A percentile compares a stretch with the other conserved stretches of the same genome.
Conservation (phyloP, 1,140 invertebrate genomes). For the Dolichoris vasculosae region DNA sequence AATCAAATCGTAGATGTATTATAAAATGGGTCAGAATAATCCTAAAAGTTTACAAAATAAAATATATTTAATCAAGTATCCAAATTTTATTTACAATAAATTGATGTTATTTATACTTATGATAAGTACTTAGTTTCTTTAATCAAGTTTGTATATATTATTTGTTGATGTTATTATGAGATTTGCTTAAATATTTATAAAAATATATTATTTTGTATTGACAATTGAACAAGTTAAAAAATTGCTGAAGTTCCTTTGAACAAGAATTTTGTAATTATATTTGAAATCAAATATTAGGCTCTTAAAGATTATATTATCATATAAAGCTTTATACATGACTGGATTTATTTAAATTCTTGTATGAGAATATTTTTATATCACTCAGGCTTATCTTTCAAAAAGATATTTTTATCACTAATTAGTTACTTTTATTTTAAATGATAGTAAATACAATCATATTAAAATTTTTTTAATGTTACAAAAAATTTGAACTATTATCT, state of each 20-base stretch:
- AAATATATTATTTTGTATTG: too few relatives aligned
- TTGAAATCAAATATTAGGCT: neutral
- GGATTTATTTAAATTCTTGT: neutral
- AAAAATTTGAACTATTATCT: too few relatives aligned
- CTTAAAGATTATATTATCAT: neutral
- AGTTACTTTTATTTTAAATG: too few relatives aligned
- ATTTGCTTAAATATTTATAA: too few relatives aligned
- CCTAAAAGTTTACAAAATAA: neutral
- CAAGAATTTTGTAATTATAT: neutral
- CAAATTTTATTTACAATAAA: neutral
- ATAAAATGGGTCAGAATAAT: neutral
- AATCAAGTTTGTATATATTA: too few relatives aligned
- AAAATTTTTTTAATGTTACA: too few relatives aligned
- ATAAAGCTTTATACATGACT: neutral
- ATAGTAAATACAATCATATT: too few relatives aligned
- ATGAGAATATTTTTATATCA: neutral
- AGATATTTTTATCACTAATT: too few relatives aligned
- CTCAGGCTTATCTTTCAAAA: neutral
- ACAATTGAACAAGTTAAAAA: too few relatives aligned
- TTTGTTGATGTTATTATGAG: too few relatives aligned
- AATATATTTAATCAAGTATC: neutral
- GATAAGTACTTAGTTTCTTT: too few relatives aligned
- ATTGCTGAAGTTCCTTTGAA: neutral
- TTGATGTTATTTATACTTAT: too few relatives aligned
- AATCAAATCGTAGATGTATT: neutral